phyloP scores from a whole-genome alignment of 2,797 vertebrate genomes.

The Fundulus diaphanus region DNA sequence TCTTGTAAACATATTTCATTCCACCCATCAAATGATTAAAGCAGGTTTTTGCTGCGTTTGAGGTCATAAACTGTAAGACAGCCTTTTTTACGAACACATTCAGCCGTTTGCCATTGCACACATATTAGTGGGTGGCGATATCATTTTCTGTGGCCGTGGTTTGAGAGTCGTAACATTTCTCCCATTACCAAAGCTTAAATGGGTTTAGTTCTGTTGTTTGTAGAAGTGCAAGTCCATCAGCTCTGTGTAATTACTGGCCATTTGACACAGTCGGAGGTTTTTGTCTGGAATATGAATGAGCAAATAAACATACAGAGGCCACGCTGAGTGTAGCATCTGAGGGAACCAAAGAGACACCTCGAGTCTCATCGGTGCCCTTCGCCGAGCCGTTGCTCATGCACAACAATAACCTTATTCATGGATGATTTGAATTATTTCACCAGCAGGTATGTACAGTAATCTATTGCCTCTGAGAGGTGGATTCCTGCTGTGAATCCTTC shows the following conservation, averaged over 20 bases:
- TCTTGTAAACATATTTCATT: background rate
- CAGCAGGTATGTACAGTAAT: constrained; percentile 23
- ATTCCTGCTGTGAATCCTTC: constrained; percentile 30
- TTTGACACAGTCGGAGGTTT: constrained; percentile 50
- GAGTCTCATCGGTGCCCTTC: constrained; percentile 41
- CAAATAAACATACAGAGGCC: constrained; percentile 42
- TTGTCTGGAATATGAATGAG: constrained; percentile 59
- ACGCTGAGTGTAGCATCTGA: constrained; percentile 33
- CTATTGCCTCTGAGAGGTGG: constrained; percentile 23
- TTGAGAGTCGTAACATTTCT: constrained; percentile 6
- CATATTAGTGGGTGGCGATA: background rate
- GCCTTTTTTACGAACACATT: background rate
- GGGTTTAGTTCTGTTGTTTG: constrained; percentile 27
- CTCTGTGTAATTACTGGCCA: constrained; percentile 54
- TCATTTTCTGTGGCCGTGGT: constrained; percentile 1
- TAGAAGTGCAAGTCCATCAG: constrained; percentile 24
- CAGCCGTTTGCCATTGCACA: background rate
- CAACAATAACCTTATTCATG: constrained; percentile 40
- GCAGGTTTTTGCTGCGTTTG: background rate
- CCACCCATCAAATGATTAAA: background rate
- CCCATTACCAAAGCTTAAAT: constrained; percentile 29
- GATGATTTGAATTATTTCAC: constrained; percentile 24
- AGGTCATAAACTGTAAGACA: background rate
- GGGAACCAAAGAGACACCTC: constrained; percentile 50
- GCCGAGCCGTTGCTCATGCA: constrained; percentile 7